phyloP scores from a whole-genome alignment of 1,140 invertebrate genomes.

The Aphelenchoides besseyi region DNA sequence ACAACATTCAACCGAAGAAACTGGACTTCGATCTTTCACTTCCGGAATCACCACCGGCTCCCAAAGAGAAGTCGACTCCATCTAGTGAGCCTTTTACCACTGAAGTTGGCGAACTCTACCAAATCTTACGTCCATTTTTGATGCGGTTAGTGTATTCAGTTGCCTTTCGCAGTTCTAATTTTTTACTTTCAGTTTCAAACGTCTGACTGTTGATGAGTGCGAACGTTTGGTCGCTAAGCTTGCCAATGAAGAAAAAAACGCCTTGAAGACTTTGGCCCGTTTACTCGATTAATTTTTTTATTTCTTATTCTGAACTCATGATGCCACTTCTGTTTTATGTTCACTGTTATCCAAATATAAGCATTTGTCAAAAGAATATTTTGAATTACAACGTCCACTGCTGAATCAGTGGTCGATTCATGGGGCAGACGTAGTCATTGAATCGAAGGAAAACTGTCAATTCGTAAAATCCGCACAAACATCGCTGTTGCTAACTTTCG shows the following conservation, averaged over 20 bases:
- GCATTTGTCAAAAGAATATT: too few relatives aligned
- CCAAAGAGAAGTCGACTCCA: background rate
- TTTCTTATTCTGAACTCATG: background rate
- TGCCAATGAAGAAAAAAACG: background rate
- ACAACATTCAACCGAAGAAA: background rate
- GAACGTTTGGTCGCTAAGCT: background rate
- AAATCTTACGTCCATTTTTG: background rate
- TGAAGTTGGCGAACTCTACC: background rate
- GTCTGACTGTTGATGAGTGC: background rate
- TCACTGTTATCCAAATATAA: too few relatives aligned
- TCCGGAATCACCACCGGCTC: background rate
- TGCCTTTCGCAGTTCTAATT: background rate
- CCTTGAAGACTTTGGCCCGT: background rate
- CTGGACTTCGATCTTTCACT: background rate
- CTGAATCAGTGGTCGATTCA: too few relatives aligned
- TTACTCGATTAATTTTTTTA: background rate
- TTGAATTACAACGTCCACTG: too few relatives aligned
- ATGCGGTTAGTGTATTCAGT: background rate
- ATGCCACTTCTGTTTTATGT: background rate
- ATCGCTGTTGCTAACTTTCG: too few relatives aligned
- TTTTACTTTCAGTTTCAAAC: background rate
- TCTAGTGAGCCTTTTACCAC: background rate
- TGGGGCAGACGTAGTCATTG: too few relatives aligned
- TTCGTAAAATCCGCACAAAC: too few relatives aligned
- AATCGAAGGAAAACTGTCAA: too few relatives aligned